Evolutionary conservation across 2,113 vertebrate species (phyloP), one percentile per base, ranked within the genome.

Genomic region (Seriola dumerili): DNA sequence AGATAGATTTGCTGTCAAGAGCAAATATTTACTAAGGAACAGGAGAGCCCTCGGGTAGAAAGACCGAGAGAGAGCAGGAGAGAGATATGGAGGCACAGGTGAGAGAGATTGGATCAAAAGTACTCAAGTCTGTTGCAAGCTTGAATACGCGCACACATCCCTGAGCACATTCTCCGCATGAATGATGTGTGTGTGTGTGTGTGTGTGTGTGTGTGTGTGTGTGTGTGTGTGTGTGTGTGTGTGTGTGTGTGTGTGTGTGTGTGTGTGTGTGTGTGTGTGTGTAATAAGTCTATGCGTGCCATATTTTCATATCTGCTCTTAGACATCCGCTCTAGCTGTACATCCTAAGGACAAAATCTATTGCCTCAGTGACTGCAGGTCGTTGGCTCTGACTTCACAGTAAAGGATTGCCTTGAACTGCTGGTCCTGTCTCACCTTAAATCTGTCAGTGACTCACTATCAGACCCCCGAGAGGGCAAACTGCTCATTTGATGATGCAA

Each of bases 1-100:
- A 90, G 76, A 90, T 82, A 25, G 85, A 94, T 92, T 87, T 90
- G 75, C 83, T 89, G 89, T 89, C 85, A 76, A 74, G 73, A 40
- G 16, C 73, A 85, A 88, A 90, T 88, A 88, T 91, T 94, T 91
- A 90, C 80, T 85, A 38, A 84, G 55, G 83, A 88, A 83, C 68
- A 84, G 54, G 64, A 76, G 55, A 80, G 58, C 73, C 77, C 59
- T 85, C n/a, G 2, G 75, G 73, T 72, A 75, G 36, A 85, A 70
- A 38, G 55, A 21, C 6, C 57, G 23, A 44, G 42, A 42, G 72
- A 29, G 69, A 46, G 14, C n/a, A 58, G 36, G 52, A 67, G 42
- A 76, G 50, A 62, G 52, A 71, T 68, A 44, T 5, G n/a, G 34
- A 69, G 46, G 44, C 5, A n/a, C 36, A 85, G 66, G 61, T 76